phyloP scores from a whole-genome alignment of 2,888 invertebrate genomes.

The Erebia epiphron region DNA sequence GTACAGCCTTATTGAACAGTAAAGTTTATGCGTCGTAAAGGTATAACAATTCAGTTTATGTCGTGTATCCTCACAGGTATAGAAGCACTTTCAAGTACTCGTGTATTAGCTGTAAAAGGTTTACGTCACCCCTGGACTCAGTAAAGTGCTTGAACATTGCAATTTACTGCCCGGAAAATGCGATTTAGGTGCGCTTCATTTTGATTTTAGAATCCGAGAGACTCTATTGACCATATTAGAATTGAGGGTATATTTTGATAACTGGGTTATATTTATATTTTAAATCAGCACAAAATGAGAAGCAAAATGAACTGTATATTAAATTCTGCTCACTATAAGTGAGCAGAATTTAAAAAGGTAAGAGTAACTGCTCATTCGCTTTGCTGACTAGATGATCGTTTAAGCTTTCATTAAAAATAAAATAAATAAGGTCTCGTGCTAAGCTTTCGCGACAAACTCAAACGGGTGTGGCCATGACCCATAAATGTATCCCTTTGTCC shows the following conservation, averaged over 20 bases:
- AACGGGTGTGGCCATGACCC: too few species aligned
- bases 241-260: background rate
- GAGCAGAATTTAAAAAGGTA: too few species aligned
- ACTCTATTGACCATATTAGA: background rate
- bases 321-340: too few species aligned
- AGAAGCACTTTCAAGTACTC: background rate
- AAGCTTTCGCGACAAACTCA: too few species aligned
- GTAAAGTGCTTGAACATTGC: slow-evolving; percentile 6
- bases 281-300: too few species aligned
- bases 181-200: background rate
- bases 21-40: slow-evolving; percentile 15
- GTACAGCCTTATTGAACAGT: slow-evolving; percentile 8
- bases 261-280: too few species aligned
- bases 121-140: slow-evolving; percentile 4
- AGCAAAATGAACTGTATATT: too few species aligned
- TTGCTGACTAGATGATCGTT: too few species aligned
- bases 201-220: background rate
- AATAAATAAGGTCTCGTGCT: too few species aligned
- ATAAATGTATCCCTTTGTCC: too few species aligned
- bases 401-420: too few species aligned
- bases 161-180: background rate
- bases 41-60: slow-evolving; percentile 19
- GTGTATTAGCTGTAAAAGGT: slow-evolving; percentile 17
- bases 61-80: slow-evolving; percentile 2
- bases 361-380: too few species aligned